These are phyloP conservation scores for Anabas testudineus DNA, from an alignment of 2,797 vertebrate species.

Conservation along the genomic window DNA sequence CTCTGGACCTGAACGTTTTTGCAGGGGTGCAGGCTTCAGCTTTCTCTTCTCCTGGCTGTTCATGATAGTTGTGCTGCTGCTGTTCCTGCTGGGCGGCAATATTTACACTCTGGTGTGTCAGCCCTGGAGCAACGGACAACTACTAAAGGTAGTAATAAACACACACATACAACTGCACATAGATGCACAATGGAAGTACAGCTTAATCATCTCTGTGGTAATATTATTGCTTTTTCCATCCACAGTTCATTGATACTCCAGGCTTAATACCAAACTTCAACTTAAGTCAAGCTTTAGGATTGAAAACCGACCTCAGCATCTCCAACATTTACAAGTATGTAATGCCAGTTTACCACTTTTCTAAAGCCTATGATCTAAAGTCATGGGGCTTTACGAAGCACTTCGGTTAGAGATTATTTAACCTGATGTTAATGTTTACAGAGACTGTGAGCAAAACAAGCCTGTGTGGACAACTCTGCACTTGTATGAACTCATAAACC, in stretches of 20 bases:
- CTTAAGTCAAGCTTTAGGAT: constrained; percentile 62
- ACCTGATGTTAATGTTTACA: constrained; percentile 59
- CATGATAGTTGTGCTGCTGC: constrained; percentile 87
- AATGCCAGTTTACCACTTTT: not conserved
- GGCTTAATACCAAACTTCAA: constrained; percentile 71
- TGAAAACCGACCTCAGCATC: constrained; percentile 73
- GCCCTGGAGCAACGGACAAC: constrained; percentile 82
- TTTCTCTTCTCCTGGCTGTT: constrained; percentile 92
- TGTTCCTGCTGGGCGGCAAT: constrained; percentile 88
- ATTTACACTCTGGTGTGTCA: constrained; percentile 84
- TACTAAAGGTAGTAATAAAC: constrained; percentile 83
- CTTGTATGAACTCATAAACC: constrained; percentile 73
- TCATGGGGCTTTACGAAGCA: not conserved
- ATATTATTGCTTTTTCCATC: constrained; percentile 33
- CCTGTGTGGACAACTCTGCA: constrained; percentile 85
- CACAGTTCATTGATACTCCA: constrained; percentile 84
- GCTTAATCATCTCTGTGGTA: not conserved
- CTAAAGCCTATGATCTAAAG: too few species aligned
- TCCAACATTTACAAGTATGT: constrained; percentile 85
- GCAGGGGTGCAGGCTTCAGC: constrained; percentile 89
- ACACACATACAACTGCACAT: not conserved
- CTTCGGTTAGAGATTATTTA: not conserved
- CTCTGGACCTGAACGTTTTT: constrained; percentile 36
- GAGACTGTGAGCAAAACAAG: constrained; percentile 83
- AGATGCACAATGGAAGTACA: not conserved